phyloP scores from a whole-genome alignment of 2,797 vertebrate species.

The Paguma larvata region DNA sequence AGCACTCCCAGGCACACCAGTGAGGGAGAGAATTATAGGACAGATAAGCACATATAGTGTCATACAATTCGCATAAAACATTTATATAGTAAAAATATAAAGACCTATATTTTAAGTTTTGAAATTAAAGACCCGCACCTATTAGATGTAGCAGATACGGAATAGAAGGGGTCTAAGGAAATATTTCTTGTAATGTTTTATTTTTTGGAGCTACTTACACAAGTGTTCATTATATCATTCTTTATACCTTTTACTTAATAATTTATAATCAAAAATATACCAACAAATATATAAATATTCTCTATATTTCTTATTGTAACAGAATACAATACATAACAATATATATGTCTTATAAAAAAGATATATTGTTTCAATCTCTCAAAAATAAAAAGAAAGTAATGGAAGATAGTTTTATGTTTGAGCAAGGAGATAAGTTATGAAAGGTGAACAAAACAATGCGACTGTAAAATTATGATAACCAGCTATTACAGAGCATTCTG shows the following conservation, averaged over 20 bases:
- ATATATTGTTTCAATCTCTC: not conserved
- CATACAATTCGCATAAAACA: not conserved
- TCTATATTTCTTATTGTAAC: not conserved
- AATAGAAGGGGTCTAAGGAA: not conserved
- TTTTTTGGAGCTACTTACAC: not conserved
- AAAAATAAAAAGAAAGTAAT: slow-evolving; percentile 46
- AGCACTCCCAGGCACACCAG: not conserved
- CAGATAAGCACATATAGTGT: not conserved
- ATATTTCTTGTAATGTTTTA: not conserved
- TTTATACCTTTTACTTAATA: not conserved
- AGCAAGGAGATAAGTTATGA: not conserved
- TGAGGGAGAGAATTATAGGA: not conserved
- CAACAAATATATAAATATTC: not conserved
- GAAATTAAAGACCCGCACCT: not conserved
- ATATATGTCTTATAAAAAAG: not conserved
- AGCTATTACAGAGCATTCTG: not conserved
- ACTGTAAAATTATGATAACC: not conserved
- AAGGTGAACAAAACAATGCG: not conserved
- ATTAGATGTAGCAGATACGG: not conserved
- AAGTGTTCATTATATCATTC: not conserved
- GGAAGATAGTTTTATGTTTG: not conserved
- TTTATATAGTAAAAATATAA: not conserved
- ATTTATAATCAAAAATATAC: slow-evolving; percentile 35
- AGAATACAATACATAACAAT: not conserved
- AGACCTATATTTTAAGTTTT: not conserved